phyloP scores from a whole-genome alignment of 2,797 vertebrate species.

The Gephyroberyx darwinii region DNA sequence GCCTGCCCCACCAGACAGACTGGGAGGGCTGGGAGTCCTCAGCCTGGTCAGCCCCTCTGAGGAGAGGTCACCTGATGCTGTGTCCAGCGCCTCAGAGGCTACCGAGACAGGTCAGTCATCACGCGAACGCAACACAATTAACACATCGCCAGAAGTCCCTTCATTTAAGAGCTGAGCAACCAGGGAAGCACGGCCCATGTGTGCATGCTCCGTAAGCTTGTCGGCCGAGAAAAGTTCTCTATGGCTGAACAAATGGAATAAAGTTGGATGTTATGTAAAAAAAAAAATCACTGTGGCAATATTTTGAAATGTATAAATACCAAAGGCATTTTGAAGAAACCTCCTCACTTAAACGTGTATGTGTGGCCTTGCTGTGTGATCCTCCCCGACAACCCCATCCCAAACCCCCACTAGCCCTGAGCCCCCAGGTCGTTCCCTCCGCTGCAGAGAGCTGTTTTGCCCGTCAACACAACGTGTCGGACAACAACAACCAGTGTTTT shows the following conservation, averaged over 20 bases:
- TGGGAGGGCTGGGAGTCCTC: conserved; percentile 80
- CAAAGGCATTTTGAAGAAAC: too few species aligned
- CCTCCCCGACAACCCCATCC: too few species aligned
- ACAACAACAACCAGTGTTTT: conserved; percentile 96
- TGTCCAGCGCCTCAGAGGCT: conserved; percentile 94
- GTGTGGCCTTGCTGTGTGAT: neutral
- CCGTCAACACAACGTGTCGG: conserved; percentile 90
- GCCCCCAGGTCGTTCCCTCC: conserved; percentile 83
- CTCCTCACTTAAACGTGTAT: neutral
- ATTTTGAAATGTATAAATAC: too few species aligned
- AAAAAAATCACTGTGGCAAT: too few species aligned
- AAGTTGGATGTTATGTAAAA: too few species aligned
- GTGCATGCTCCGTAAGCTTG: too few species aligned
- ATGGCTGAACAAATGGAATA: too few species aligned
- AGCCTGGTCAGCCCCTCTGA: conserved; percentile 85
- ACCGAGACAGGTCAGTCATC: conserved; percentile 90
- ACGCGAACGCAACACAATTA: too few species aligned
- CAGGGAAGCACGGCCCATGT: too few species aligned
- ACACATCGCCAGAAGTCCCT: too few species aligned
- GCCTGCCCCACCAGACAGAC: conserved; percentile 72
- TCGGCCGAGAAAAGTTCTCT: too few species aligned
- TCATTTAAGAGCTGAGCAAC: too few species aligned
- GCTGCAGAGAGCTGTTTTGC: conserved; percentile 90
- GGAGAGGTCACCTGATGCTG: conserved; percentile 91
- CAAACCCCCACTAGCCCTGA: conserved; percentile 77